These are phyloP conservation scores for Chaenodraco wilsoni DNA, from an alignment of 2,797 vertebrate genomes.

Conservation along the genomic window DNA sequence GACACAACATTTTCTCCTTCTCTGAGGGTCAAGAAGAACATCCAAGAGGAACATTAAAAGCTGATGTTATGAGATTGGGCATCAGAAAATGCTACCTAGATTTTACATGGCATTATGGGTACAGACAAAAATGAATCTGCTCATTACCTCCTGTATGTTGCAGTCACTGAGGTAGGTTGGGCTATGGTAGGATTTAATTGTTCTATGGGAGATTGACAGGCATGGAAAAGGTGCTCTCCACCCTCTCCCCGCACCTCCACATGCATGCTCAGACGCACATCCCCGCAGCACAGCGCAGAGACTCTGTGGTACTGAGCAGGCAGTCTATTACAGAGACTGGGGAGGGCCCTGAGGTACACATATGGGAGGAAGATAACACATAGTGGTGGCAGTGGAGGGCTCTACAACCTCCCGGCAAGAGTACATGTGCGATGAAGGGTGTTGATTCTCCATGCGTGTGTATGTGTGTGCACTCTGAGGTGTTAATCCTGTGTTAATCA, in stretches of 20 bases:
- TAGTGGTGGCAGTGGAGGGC: slow-evolving; percentile 59
- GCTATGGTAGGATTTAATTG: slow-evolving; percentile 76
- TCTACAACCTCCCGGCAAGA: slow-evolving; percentile 61
- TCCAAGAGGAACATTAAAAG: too few species aligned
- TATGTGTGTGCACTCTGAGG: slow-evolving; percentile 28
- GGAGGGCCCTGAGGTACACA: slow-evolving; percentile 73
- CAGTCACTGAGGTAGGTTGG: slow-evolving; percentile 51
- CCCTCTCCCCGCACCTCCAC: slow-evolving; percentile 9
- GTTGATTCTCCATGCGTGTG: slow-evolving; percentile 42
- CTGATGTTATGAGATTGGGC: too few species aligned
- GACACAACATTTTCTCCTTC: too few species aligned
- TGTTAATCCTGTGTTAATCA: slow-evolving; percentile 77
- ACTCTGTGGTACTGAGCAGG: slow-evolving; percentile 74
- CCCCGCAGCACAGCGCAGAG: slow-evolving; percentile 78
- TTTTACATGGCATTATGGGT: slow-evolving; percentile 32
- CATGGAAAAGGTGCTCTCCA: slow-evolving; percentile 36
- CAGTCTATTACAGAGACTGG: slow-evolving; percentile 86
- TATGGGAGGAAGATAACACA: slow-evolving; percentile 74
- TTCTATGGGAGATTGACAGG: slow-evolving; percentile 74
- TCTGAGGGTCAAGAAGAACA: too few species aligned
- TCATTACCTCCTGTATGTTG: slow-evolving; percentile 36
- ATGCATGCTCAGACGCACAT: slow-evolving; percentile 20
- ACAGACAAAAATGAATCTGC: slow-evolving; percentile 27
- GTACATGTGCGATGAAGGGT: slow-evolving; percentile 62
- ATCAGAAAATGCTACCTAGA: background rate